phyloP scores from a whole-genome alignment of 2,797 vertebrate genomes.

The Spea hammondii region DNA sequence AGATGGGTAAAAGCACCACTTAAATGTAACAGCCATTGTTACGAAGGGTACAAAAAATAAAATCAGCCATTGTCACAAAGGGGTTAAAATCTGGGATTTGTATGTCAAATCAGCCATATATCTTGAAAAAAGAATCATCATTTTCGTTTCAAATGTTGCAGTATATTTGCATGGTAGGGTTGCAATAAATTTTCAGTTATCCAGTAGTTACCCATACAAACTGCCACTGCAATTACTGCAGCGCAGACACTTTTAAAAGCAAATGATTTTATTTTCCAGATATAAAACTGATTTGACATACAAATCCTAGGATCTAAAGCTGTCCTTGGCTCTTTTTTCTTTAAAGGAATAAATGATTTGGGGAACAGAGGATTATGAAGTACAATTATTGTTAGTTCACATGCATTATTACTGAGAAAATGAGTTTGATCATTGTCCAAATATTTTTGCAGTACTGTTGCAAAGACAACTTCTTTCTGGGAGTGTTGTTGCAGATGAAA shows the following conservation, averaged over 20 bases:
- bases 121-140: no score
- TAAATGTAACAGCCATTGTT: no score
- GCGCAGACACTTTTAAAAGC: neutral
- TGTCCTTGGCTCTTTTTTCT: neutral
- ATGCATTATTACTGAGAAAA: conserved; percentile 12
- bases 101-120: no score
- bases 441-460: conserved; percentile 20
- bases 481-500: conserved; percentile 16
- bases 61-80: no score
- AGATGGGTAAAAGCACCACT: no score
- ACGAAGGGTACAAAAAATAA: no score
- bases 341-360: conserved; percentile 17
- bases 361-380: neutral
- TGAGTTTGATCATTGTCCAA: conserved; percentile 9
- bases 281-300: no score
- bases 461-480: conserved; percentile 36
- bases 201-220: neutral
- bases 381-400: conserved; percentile 26
- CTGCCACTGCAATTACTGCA: neutral
- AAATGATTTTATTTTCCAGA: neutral
- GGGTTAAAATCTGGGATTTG: no score
- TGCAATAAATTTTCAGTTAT: no score
- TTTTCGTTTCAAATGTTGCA: no score
- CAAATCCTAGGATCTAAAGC: no score
- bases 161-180: no score